A percentile compares a stretch with the other conserved stretches of the same genome.
Evolutionary conservation across 2,888 invertebrate species (phyloP).

Genomic region (Dyspetes luteomarginatus): DNA sequence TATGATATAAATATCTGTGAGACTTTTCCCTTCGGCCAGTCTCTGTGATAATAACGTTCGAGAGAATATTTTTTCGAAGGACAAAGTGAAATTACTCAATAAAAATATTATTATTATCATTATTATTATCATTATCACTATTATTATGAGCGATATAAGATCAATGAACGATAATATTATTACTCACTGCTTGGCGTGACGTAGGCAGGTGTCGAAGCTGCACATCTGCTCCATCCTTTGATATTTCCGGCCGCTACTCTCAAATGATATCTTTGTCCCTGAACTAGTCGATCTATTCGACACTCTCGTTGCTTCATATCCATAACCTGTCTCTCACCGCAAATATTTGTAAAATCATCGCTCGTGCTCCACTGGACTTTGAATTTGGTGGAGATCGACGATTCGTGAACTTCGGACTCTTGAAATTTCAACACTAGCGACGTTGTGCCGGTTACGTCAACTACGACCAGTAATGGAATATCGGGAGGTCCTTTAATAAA

Average conservation of each 20-base stretch:
- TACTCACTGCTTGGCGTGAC: constrained; percentile 95
- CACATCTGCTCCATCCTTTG: constrained; percentile 93
- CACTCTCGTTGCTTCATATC: constrained; percentile 88
- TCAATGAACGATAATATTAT: neutral
- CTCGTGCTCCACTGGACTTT: constrained; percentile 98
- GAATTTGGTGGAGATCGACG: constrained; percentile 94
- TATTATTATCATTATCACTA: neutral
- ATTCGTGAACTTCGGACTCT: constrained; percentile 89
- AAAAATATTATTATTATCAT: no score
- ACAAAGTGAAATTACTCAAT: no score
- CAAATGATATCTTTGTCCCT: constrained; percentile 95
- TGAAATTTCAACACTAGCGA: constrained; percentile 88
- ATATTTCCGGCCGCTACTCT: constrained; percentile 96
- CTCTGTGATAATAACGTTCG: no score
- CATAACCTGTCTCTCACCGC: constrained; percentile 91
- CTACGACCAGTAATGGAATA: constrained; percentile 90
- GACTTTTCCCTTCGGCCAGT: no score
- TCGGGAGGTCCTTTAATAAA: constrained; percentile 88
- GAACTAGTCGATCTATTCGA: constrained; percentile 89
- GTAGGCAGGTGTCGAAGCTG: constrained; percentile 91
- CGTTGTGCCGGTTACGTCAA: constrained; percentile 89
- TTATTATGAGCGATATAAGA: neutral
- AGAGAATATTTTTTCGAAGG: no score
- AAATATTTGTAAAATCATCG: constrained; percentile 92
- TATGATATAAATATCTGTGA: no score